Percentiles rank a stretch among this genome's conserved stretches.
Conservation (phyloP, 2,113 vertebrate species). For the Synchiropus splendidus region DNA sequence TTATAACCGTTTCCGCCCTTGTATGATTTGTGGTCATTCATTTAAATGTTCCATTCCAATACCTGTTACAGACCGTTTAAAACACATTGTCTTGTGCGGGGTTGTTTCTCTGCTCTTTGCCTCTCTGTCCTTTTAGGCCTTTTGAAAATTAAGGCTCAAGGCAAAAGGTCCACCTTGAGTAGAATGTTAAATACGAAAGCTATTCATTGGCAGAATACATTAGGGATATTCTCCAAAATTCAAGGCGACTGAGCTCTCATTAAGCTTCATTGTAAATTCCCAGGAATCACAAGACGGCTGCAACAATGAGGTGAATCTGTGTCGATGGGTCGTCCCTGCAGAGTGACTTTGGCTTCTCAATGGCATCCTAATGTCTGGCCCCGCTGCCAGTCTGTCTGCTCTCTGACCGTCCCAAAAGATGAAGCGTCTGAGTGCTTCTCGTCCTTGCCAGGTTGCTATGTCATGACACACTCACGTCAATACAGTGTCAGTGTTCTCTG, state of each 20-base stretch:
- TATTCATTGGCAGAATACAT: constrained; percentile 11
- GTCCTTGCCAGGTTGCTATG: constrained; percentile 39
- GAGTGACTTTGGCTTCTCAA: constrained; percentile 39
- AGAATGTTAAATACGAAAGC: constrained; percentile 8
- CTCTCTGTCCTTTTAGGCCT: too few relatives aligned
- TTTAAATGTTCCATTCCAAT: too few relatives aligned
- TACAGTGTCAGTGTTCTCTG: constrained; percentile 7
- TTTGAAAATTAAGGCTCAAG: too few relatives aligned
- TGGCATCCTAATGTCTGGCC: constrained; percentile 33
- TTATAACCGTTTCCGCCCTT: too few relatives aligned
- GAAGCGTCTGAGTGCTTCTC: constrained; percentile 28
- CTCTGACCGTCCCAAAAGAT: constrained; percentile 28
- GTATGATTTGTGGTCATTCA: too few relatives aligned
- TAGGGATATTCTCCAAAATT: constrained; percentile 12
- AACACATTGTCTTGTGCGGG: too few relatives aligned
- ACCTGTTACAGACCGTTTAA: too few relatives aligned
- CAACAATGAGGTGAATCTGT: constrained; percentile 15
- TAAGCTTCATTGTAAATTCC: constrained; percentile 24
- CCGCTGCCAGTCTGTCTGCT: constrained; percentile 43
- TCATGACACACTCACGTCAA: constrained; percentile 35
- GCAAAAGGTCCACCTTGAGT: too few relatives aligned
- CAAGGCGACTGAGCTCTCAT: constrained; percentile 23
- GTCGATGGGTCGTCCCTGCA: constrained; percentile 16
- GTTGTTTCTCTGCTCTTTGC: too few relatives aligned
- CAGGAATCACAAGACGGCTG: constrained; percentile 31